Conservation (phyloP, 2,888 invertebrate species). For the Spisula solida region DNA sequence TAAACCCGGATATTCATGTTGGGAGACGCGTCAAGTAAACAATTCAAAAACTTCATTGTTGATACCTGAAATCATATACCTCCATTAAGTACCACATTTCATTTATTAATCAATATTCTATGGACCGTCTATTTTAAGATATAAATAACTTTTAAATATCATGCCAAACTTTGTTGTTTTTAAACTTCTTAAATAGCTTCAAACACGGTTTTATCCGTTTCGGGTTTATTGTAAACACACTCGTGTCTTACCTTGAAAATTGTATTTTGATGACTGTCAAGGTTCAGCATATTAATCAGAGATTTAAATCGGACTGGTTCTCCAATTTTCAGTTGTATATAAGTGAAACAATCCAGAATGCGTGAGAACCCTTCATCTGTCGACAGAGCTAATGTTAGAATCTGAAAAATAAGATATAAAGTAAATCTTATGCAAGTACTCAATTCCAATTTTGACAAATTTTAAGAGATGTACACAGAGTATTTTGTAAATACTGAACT, state of each 20-base stretch:
- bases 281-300: constrained; percentile 95
- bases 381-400: constrained; percentile 94
- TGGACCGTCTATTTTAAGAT: background rate
- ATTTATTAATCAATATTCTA: background rate
- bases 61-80: constrained; percentile 88
- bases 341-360: constrained; percentile 96
- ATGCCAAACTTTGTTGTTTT: background rate
- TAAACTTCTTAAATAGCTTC: background rate
- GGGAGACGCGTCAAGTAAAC: constrained; percentile 93
- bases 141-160: background rate
- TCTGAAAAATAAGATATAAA: constrained; percentile 88
- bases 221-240: background rate
- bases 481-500: too few species aligned
- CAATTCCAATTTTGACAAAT: too few species aligned
- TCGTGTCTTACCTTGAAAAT: constrained; percentile 78
- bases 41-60: constrained; percentile 95
- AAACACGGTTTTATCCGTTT: background rate
- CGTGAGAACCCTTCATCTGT: constrained; percentile 91
- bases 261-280: constrained; percentile 86
- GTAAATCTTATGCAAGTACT: too few species aligned
- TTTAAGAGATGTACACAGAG: too few species aligned
- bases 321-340: constrained; percentile 94
- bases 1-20: constrained; percentile 87
- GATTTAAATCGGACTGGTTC: constrained; percentile 97
- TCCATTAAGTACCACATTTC: background rate